Base-by-base conservation (phyloP, 1,140 invertebrate genomes). In the Temnothorax longispinosus region DNA sequence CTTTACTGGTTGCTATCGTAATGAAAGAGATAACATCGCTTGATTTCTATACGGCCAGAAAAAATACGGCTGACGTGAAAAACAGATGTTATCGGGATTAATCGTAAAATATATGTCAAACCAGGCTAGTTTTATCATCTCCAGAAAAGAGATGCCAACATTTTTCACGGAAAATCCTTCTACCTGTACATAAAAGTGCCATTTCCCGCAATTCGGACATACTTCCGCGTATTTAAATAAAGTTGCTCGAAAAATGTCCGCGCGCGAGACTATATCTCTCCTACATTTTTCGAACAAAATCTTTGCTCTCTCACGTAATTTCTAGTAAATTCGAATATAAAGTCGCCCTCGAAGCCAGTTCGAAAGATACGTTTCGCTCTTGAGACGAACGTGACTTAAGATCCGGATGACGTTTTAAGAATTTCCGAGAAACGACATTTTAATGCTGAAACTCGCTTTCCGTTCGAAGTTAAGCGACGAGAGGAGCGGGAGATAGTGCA, bases 371-470 rank as follows among this genome's bases (percentile, higher is more conserved):
- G 8, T 50, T n/a, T 60, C 54, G n/a, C 41, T 58, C 13, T 11
- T 27, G 41, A 13, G 41, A 54, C 54, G 41, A 35, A 84, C 80
- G 69, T 74, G 69, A 84, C 69, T 84, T 75, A 84, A 84, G 41
- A 84, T 84, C 69, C n/a, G 69, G n/a, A 75, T 56, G 54, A 72
- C 69, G 27, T 84, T 75, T 84, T 60, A 84, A 84, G 80, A 60
- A 75, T 60, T 44, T 52, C 2, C n/a, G 27, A 41, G 38, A 84
- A 84, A 84, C 60, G 80, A 75, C 72, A 84, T 74, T 75, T 84
- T 74, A 82, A 74, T 74, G 38, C 38, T 60, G n/a, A 21, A 82
- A 60, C 69, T 75, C 54, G 27, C 54, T 84, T 75, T 84, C 18
- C 56, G 54, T 52, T 75, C 4, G 6, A 74, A 72, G 54, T 72